Conservation (phyloP, 2,113 vertebrate species). For the Puma concolor region DNA sequence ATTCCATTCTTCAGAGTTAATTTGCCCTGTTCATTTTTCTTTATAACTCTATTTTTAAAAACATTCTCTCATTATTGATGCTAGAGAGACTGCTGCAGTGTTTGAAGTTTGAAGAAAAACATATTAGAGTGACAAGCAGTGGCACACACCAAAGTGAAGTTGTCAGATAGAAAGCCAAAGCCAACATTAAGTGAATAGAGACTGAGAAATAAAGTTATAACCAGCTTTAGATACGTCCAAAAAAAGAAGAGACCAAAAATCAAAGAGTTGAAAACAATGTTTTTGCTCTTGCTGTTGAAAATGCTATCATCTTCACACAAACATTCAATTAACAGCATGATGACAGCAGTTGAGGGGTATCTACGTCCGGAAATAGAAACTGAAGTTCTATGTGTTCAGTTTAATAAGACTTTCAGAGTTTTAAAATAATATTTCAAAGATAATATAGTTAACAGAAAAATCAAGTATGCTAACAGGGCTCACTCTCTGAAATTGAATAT, state of each 20-base stretch:
- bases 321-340: conserved; percentile 71
- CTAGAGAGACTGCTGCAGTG: neutral
- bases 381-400: conserved; percentile 41
- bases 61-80: neutral
- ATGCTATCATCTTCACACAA: conserved; percentile 72
- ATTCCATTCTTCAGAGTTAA: conserved; percentile 15
- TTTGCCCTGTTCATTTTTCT: conserved; percentile 24
- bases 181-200: conserved; percentile 47
- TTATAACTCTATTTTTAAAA: conserved; percentile 15
- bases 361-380: conserved; percentile 70
- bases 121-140: conserved; percentile 49
- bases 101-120: conserved; percentile 66
- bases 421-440: conserved; percentile 64
- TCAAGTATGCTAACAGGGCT: conserved; percentile 13
- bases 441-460: conserved; percentile 57
- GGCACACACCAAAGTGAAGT: neutral
- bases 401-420: conserved; percentile 52
- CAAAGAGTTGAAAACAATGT: conserved; percentile 61
- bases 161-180: conserved; percentile 43
- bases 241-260: conserved; percentile 45
- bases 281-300: conserved; percentile 66
- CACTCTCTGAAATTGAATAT: neutral
- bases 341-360: conserved; percentile 65
- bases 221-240: neutral
- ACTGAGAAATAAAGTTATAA: conserved; percentile 42